Evolutionary conservation across 2,888 invertebrate genomes (phyloP), one percentile per base, ranked within the genome.

Genomic region (Caenorhabditis becei): DNA sequence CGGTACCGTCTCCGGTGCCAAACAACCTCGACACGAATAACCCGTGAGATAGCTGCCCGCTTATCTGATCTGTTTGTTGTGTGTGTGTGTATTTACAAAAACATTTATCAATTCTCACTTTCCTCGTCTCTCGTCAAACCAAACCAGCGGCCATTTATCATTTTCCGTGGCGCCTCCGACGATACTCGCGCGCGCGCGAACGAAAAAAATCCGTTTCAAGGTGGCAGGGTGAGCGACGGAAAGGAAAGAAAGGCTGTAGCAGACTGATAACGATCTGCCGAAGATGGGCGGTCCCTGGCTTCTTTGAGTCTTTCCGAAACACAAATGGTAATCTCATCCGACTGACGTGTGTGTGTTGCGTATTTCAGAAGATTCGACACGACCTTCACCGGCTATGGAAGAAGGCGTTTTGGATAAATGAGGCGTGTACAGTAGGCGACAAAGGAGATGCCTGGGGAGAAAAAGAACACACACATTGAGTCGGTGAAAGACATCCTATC

Each of bases 1-100:
- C 28, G 28, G 35, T 35, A 26, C 71, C 37, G 54, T 51, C 44
- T 56, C 49, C 44, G 26, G 32, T 32, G 14, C 28, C 58, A 74
- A 74, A 74, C 66, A 74, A 74, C 65, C 74, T 74, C 74, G 66
- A 74, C 74, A 74, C 41, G 59, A 74, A 74, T 74, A 56, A 71
- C 49, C 51, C 26, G 51, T 24, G 51, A 51, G 54, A 54, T 54
- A 54, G 54, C 24, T 51, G 24, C 18, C n/a, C 20, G 26, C 47
- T 47, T 56, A 58, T 70, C 70, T 72, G 63, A 63, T 72, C 59
- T 65, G 51, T 69, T 58, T 58, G 35, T 47, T 59, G 11, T 58
- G 28, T 63, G 37, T 72, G 26, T 72, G 35, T 58, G 32, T 58
- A 62, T 54, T 41, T 41, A 41, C 41, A 14, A 72, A 56, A 49